Conservation (phyloP, 2,113 vertebrate species). For the Neolamprologus sp. region DNA sequence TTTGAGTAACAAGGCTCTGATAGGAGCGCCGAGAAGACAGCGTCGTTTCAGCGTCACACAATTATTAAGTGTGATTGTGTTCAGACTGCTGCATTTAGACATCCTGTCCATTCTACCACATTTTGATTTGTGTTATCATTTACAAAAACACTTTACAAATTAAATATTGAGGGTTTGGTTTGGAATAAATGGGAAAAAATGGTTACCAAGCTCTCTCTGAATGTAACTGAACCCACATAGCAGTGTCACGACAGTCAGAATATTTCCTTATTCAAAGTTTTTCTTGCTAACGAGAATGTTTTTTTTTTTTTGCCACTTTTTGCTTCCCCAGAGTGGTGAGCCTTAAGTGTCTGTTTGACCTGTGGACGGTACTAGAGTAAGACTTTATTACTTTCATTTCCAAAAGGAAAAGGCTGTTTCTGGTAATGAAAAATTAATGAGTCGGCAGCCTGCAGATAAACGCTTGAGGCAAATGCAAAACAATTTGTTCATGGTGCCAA, state of each 20-base stretch:
- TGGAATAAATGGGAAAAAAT: neutral
- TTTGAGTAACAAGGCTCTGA: neutral
- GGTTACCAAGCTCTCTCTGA: neutral
- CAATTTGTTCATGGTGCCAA: neutral
- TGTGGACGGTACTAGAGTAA: neutral
- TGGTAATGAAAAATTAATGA: slow-evolving; percentile 20
- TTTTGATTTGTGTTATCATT: neutral
- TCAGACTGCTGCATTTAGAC: neutral
- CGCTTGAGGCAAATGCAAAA: neutral
- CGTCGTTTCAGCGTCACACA: neutral
- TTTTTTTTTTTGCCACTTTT: neutral
- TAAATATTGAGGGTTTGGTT: neutral
- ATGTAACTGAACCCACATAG: neutral
- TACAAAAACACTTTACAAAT: neutral
- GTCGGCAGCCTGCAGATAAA: neutral
- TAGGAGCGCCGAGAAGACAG: neutral
- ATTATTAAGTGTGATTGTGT: neutral
- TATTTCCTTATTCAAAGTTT: neutral
- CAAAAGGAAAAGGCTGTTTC: neutral
- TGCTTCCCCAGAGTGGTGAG: neutral
- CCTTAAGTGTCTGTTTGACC: neutral
- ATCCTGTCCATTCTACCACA: neutral
- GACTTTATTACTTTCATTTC: slow-evolving; percentile 13
- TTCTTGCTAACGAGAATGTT: neutral
- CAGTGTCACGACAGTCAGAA: neutral